phyloP scores from a whole-genome alignment of 1,140 invertebrate species.

The Bombus ignitus region DNA sequence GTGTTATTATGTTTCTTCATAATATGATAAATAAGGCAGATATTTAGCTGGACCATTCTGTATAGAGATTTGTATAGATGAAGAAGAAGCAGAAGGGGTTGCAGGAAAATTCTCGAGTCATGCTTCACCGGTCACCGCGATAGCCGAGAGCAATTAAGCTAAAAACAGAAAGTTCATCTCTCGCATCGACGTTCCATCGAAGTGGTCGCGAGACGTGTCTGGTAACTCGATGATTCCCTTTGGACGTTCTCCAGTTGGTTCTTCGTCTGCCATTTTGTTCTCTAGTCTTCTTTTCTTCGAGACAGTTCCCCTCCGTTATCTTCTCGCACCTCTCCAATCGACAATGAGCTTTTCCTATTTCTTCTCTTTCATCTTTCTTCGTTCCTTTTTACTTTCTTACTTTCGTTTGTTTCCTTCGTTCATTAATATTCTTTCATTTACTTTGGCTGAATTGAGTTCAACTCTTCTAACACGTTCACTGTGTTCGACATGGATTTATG shows the following conservation, averaged over 20 bases:
- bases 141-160: constrained; percentile 54
- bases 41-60: not conserved
- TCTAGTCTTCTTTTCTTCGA: not conserved
- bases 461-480: not conserved
- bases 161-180: constrained; percentile 29
- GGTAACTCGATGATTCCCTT: constrained; percentile 34
- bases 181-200: constrained; percentile 9
- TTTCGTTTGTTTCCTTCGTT: not conserved
- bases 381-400: not conserved
- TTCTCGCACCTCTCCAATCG: constrained; percentile 77
- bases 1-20: no score
- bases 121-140: constrained; percentile 55
- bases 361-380: not conserved
- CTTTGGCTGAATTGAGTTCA: not conserved
- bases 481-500: no score
- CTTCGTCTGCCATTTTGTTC: not conserved
- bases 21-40: no score
- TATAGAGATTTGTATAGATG: constrained; percentile 3
- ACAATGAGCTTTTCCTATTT: constrained; percentile 64
- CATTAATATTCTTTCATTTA: no score
- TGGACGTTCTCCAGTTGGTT: constrained; percentile 22
- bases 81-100: constrained; percentile 30
- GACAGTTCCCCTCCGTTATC: constrained; percentile 25
- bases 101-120: constrained; percentile 60
- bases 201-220: constrained; percentile 4